Base-by-base conservation (phyloP, 1,140 invertebrate genomes). In the Onthophagus taurus region DNA sequence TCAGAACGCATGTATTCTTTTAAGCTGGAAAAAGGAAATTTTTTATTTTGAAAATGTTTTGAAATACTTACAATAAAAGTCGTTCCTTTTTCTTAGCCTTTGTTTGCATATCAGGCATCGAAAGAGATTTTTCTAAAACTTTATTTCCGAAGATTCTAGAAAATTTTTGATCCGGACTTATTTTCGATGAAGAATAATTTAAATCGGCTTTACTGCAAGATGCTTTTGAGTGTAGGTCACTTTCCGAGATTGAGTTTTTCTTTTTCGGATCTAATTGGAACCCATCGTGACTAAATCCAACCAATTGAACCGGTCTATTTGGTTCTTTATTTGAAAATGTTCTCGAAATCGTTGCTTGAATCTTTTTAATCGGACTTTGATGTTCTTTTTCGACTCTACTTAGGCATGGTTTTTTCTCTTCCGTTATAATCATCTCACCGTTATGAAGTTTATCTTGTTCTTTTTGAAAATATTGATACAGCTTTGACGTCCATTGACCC, bases 401-500 rank as follows among this genome's bases (percentile, higher is more conserved):
- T 42, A 52, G 48, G 39, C 33, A 49, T 50, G 44, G n/a, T 54
- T 38, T 18, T 47, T 30, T 3, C 16, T 31, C 36, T 30, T 34
- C 37, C 12, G 17, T 47, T 17, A 23, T 33, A 37, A 26, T 21
- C 42, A 18, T 45, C 38, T 81, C 74, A 1, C 72, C 70, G 6
- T 72, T 72, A 45, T 85, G 81, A 1, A 87, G 63, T 48, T 79
- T 78, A 31, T 79, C 74, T 56, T 87, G 82, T 61, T 88, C 81
- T 39, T 72, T 73, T 53, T 91, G 84, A 55, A 96, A 96, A 63
- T 91, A 93, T 1, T 81, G 75, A 55, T 94, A 89, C 0, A 97
- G 66, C 2, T 81, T 73, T 56, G 89, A 91, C 0, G 93, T 97
- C 93, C 94, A 97, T 66, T 94, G 80, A 1, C 93, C 94, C 1